Percentiles rank a stretch among this genome's conserved stretches.
phyloP scores from a whole-genome alignment of 2,888 invertebrate genomes.

The Lymantria dispar region DNA sequence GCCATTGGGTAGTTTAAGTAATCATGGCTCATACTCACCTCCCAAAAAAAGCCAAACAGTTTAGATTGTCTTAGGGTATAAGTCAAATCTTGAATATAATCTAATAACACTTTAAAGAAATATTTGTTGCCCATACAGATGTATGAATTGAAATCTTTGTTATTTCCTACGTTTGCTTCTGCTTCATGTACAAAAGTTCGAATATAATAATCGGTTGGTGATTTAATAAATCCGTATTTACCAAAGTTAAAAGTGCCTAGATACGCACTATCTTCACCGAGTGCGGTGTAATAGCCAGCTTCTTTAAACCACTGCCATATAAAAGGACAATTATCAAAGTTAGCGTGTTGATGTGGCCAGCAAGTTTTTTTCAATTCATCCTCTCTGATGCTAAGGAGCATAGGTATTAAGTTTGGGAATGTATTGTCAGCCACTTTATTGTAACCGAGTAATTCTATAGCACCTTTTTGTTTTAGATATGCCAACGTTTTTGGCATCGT shows the following conservation, averaged over 20 bases:
- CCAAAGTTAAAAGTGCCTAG: constrained; percentile 92
- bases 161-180: constrained; percentile 86
- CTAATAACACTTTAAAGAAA: constrained; percentile 86
- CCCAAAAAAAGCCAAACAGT: constrained; percentile 93
- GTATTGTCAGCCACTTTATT: constrained; percentile 98
- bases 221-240: constrained; percentile 88
- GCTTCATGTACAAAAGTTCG: constrained; percentile 88
- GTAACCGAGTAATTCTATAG: constrained; percentile 92
- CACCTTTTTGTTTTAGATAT: constrained; percentile 83
- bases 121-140: constrained; percentile 87
- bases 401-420: constrained; percentile 93
- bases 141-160: constrained; percentile 84
- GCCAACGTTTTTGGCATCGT: constrained; percentile 89
- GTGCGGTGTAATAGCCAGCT: constrained; percentile 88
- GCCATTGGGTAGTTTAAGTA: constrained; percentile 89
- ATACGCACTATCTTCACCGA: constrained; percentile 91
- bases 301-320: constrained; percentile 91
- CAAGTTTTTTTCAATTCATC: constrained; percentile 85
- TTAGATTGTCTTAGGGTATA: constrained; percentile 80
- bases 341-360: constrained; percentile 79
- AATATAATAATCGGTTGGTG: constrained; percentile 93
- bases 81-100: constrained; percentile 86
- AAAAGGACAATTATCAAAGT: constrained; percentile 91
- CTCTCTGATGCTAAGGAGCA: constrained; percentile 87
- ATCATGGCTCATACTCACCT: constrained; percentile 92